Evolutionary conservation across 1,140 invertebrate species (phyloP).

Genomic region (Bombus haemorrhoidalis): DNA sequence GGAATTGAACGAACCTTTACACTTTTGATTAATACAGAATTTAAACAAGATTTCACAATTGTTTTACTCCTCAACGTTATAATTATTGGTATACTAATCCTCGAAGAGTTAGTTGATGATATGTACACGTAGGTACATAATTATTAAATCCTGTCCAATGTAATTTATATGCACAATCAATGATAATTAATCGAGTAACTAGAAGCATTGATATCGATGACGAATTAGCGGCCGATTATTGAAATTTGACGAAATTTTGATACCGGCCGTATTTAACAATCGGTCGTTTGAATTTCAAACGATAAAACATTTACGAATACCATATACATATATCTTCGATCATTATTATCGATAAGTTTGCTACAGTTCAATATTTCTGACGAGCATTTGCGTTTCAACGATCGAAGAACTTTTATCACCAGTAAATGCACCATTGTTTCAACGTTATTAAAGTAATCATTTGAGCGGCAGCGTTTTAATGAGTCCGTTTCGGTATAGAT

Average conservation of each 20-base stretch:
- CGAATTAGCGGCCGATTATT: constrained; percentile 49
- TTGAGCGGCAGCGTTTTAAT: neutral
- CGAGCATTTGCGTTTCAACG: neutral
- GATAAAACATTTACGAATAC: constrained; percentile 37
- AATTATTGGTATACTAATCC: neutral
- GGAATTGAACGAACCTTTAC: neutral
- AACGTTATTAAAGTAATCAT: constrained; percentile 18
- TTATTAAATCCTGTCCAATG: constrained; percentile 13
- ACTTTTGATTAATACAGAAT: neutral
- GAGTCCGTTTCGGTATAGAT: no score
- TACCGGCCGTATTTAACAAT: neutral
- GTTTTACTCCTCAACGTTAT: no score
- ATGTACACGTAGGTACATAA: neutral
- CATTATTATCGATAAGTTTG: constrained; percentile 8
- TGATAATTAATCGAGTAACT: constrained; percentile 54
- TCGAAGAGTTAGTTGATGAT: neutral
- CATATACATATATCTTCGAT: neutral
- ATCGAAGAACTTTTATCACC: neutral
- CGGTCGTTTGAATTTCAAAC: neutral
- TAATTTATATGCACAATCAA: constrained; percentile 41
- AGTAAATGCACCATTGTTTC: neutral
- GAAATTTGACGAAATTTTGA: constrained; percentile 57
- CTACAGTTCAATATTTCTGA: neutral
- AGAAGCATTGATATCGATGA: constrained; percentile 44
- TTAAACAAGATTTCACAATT: neutral